These are phyloP conservation scores for Brachionus paranguensis DNA, from an alignment of 1,140 invertebrate species.

Conservation along the genomic window DNA sequence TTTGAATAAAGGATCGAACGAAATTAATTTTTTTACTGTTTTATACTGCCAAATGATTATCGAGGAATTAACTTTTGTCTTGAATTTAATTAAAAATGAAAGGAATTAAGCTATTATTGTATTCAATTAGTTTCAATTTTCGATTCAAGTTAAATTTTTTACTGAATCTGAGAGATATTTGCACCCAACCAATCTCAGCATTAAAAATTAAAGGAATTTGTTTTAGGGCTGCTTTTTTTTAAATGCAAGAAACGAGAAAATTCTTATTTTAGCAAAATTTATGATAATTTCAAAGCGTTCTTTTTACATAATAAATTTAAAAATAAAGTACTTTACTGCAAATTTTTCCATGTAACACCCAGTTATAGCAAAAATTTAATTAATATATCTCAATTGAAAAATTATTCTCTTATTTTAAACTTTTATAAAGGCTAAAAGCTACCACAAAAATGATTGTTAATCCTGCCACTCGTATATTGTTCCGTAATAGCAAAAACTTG, in stretches of 20 bases:
- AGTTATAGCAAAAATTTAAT: neutral
- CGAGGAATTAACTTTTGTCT: too few species aligned
- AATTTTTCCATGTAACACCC: neutral
- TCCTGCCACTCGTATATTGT: neutral
- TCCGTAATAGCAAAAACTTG: conserved; percentile 11
- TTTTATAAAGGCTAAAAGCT: neutral
- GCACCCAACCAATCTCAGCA: neutral
- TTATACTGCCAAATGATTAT: too few species aligned
- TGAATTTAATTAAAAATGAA: too few species aligned
- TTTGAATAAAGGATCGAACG: too few species aligned
- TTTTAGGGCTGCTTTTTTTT: neutral
- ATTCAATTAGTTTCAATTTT: too few species aligned
- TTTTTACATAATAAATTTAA: conserved; percentile 10
- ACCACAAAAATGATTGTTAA: neutral
- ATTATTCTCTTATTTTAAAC: neutral
- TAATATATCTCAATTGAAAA: neutral
- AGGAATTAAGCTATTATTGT: too few species aligned
- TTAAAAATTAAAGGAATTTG: neutral
- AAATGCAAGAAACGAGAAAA: neutral
- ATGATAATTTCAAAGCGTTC: conserved; percentile 29
- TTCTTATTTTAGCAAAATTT: neutral
- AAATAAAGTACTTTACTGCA: neutral
- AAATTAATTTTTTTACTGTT: too few species aligned
- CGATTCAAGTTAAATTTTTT: neutral
- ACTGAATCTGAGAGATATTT: neutral